Percentiles rank a stretch among this genome's conserved stretches.
These are phyloP conservation scores for Pterocles burchelli DNA, from an alignment of 2,113 vertebrate species.

Conservation along the genomic window DNA sequence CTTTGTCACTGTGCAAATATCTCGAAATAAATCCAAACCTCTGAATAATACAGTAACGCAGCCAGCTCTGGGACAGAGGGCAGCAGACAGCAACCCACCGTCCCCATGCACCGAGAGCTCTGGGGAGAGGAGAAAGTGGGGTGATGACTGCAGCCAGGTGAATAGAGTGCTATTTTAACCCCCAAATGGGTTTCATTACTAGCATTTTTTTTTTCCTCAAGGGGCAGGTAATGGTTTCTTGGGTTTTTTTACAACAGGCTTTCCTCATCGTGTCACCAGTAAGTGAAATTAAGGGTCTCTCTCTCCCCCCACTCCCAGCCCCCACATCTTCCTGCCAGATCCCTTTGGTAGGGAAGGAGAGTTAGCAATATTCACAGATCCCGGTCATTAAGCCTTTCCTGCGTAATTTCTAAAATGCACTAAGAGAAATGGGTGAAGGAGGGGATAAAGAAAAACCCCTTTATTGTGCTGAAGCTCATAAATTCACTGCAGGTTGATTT, in stretches of 20 bases:
- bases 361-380: constrained; percentile 29
- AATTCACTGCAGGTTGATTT: constrained; percentile 76
- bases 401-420: constrained; percentile 14
- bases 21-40: not conserved
- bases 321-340: constrained; percentile 54
- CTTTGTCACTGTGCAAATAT: not conserved
- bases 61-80: not conserved
- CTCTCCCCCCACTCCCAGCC: not conserved
- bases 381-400: constrained; percentile 53
- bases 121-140: not conserved
- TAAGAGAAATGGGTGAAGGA: not conserved
- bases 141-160: not conserved
- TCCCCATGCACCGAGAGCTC: not conserved
- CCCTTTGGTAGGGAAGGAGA: constrained; percentile 10
- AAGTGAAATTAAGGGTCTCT: constrained; percentile 24
- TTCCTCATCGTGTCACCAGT: not conserved
- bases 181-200: constrained; percentile 26
- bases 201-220: not conserved
- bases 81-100: not conserved
- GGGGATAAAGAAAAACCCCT: constrained; percentile 26
- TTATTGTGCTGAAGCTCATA: constrained; percentile 68
- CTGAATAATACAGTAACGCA: not conserved
- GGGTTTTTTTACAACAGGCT: not conserved
- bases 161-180: constrained; percentile 20
- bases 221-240: not conserved